phyloP scores from a whole-genome alignment of 2,888 invertebrate genomes.

The Cosmorhoe ocellata region DNA sequence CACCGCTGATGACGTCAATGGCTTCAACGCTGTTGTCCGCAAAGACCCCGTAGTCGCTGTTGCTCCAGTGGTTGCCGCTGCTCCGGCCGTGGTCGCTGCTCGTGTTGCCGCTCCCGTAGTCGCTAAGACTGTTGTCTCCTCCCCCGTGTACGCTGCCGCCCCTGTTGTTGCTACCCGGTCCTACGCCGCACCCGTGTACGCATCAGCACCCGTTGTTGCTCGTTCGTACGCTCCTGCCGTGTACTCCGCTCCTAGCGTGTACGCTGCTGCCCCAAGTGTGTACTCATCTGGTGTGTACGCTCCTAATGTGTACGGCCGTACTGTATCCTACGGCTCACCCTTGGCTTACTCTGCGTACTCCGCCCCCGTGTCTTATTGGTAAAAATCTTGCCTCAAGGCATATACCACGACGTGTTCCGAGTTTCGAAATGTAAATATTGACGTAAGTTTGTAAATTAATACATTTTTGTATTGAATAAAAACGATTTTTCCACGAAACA shows the following conservation, averaged over 20 bases:
- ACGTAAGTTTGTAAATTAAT: slow-evolving; percentile 54
- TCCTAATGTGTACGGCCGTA: slow-evolving; percentile 32
- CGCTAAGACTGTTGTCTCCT: slow-evolving; percentile 6
- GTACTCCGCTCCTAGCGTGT: slow-evolving; percentile 33
- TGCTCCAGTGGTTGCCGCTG: slow-evolving; percentile 40
- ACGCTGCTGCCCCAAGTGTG: slow-evolving; percentile 37
- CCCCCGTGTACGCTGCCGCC: slow-evolving; percentile 24
- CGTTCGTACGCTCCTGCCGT: slow-evolving; percentile 35
- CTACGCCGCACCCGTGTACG: slow-evolving; percentile 25
- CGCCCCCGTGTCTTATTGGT: slow-evolving; percentile 67
- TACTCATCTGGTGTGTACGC: slow-evolving; percentile 39
- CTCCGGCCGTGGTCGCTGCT: slow-evolving; percentile 31
- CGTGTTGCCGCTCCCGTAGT: slow-evolving; percentile 9
- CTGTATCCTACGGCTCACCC: slow-evolving; percentile 37
- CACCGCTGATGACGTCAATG: slow-evolving; percentile 80
- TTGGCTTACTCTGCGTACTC: slow-evolving; percentile 57
- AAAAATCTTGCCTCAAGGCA: slow-evolving; percentile 33
- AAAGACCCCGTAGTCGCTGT: slow-evolving; percentile 66
- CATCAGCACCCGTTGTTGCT: slow-evolving; percentile 32
- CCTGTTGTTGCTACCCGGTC: slow-evolving; percentile 35
- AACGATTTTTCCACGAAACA: slow-evolving; percentile 30
- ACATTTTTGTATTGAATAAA: slow-evolving; percentile 40
- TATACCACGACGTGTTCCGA: slow-evolving; percentile 53
- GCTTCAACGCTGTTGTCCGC: slow-evolving; percentile 82
- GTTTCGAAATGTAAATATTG: slow-evolving; percentile 55